Conservation (phyloP, 2,797 vertebrate species). For the Notolabrus celidotus region DNA sequence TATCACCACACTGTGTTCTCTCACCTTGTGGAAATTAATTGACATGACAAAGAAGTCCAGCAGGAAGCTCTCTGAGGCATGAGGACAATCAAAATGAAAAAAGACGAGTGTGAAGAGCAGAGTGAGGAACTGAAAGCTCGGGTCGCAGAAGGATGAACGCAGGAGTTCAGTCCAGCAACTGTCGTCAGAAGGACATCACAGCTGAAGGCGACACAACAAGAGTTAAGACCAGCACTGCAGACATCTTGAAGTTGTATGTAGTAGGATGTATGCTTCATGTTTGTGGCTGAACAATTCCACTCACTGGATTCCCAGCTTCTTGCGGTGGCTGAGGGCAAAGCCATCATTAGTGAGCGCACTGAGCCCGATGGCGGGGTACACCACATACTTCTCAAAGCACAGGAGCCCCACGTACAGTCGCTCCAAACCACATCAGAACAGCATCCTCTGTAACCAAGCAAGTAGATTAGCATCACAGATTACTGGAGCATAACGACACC, state of each 20-base stretch:
- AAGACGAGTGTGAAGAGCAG: constrained; percentile 95
- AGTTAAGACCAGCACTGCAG: constrained; percentile 24
- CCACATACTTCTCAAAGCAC: constrained; percentile 96
- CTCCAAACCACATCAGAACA: constrained; percentile 98
- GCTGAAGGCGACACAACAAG: constrained; percentile 76
- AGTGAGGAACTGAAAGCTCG: constrained; percentile 93
- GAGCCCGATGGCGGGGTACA: constrained; percentile 96
- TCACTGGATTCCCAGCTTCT: constrained; percentile 96
- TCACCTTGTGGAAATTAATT: constrained; percentile 95
- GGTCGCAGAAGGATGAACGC: constrained; percentile 94
- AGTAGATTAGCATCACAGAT: not conserved
- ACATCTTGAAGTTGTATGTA: not conserved
- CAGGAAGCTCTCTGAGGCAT: constrained; percentile 94
- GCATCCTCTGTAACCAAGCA: constrained; percentile 87
- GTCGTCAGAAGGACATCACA: constrained; percentile 95
- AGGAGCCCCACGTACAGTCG: constrained; percentile 96
- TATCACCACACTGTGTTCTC: constrained; percentile 30
- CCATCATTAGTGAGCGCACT: constrained; percentile 96
- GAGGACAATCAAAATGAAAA: constrained; percentile 94
- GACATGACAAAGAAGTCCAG: constrained; percentile 98
- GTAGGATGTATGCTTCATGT: not conserved
- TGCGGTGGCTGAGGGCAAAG: constrained; percentile 94
- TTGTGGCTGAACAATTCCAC: constrained; percentile 60
- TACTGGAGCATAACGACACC: not conserved
- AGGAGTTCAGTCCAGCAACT: constrained; percentile 95